phyloP scores from a whole-genome alignment of 2,113 vertebrate species.

The Bos indicus region DNA sequence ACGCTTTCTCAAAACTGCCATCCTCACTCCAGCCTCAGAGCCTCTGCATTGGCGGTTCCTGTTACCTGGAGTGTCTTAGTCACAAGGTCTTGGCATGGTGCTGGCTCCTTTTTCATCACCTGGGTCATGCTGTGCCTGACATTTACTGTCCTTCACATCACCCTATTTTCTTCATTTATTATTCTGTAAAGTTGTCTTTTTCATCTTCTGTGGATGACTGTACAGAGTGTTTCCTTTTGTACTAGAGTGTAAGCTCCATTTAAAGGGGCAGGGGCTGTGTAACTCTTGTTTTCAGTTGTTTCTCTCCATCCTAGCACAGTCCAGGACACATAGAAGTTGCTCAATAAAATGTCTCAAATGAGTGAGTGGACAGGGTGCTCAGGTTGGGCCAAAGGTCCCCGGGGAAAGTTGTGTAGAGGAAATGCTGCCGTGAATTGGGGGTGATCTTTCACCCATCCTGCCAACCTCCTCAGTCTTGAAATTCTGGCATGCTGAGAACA shows the following conservation, averaged over 20 bases:
- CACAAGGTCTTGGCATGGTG: neutral
- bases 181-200: neutral
- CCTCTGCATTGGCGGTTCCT: neutral
- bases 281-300: neutral
- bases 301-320: neutral
- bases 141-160: neutral
- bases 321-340: neutral
- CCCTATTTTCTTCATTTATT: neutral
- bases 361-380: neutral
- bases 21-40: neutral
- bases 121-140: neutral
- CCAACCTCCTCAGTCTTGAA: neutral
- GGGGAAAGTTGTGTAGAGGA: neutral
- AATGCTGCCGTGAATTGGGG: neutral
- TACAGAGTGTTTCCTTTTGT: neutral
- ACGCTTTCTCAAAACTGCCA: neutral
- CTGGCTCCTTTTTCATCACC: neutral
- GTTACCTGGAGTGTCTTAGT: neutral
- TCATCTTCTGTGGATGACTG: neutral
- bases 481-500: neutral
- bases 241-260: neutral
- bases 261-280: neutral
- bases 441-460: neutral
- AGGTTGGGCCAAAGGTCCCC: neutral
- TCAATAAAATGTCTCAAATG: neutral